A percentile compares a stretch with the other conserved stretches of the same genome.
Conservation (phyloP, 1,140 invertebrate species). For the Rhysida immarginata region DNA sequence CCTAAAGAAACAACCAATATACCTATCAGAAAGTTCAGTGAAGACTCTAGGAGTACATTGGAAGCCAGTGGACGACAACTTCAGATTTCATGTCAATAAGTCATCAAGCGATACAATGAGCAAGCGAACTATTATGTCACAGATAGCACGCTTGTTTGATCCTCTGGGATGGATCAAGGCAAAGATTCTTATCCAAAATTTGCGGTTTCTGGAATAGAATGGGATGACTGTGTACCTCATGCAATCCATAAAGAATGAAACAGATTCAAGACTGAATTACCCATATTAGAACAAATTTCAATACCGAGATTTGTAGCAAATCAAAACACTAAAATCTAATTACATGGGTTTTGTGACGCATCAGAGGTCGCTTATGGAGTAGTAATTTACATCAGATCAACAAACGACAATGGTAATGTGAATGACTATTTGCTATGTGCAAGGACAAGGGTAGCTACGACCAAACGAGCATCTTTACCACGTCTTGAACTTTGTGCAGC, state of each 20-base stretch:
- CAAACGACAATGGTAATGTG: background rate
- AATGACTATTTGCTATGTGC: background rate
- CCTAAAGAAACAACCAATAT: too few relatives aligned
- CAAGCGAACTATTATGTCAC: background rate
- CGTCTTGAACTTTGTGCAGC: slow-evolving; percentile 8
- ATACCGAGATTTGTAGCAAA: background rate
- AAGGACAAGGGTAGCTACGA: slow-evolving; percentile 12
- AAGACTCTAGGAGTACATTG: background rate
- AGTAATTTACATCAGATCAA: slow-evolving; percentile 9
- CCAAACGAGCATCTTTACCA: slow-evolving; percentile 7
- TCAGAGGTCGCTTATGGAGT: slow-evolving; percentile 12
- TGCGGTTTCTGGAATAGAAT: slow-evolving; percentile 23
- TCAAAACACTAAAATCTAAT: background rate
- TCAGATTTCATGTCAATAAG: slow-evolving; percentile 27
- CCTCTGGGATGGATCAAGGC: slow-evolving; percentile 12
- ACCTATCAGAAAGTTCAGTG: background rate
- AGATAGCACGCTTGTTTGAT: slow-evolving; percentile 6
- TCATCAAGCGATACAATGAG: slow-evolving; percentile 7
- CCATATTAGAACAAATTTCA: background rate
- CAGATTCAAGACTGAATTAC: slow-evolving; percentile 7
- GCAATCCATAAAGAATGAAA: slow-evolving; percentile 15
- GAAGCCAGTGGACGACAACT: slow-evolving; percentile 28
- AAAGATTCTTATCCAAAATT: slow-evolving; percentile 28
- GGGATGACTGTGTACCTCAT: slow-evolving; percentile 24
- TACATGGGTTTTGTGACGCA: slow-evolving; percentile 14